Evolutionary conservation across 2,113 vertebrate genomes (phyloP), one percentile per base, ranked within the genome.

Genomic region (Sigmodon hispidus): DNA sequence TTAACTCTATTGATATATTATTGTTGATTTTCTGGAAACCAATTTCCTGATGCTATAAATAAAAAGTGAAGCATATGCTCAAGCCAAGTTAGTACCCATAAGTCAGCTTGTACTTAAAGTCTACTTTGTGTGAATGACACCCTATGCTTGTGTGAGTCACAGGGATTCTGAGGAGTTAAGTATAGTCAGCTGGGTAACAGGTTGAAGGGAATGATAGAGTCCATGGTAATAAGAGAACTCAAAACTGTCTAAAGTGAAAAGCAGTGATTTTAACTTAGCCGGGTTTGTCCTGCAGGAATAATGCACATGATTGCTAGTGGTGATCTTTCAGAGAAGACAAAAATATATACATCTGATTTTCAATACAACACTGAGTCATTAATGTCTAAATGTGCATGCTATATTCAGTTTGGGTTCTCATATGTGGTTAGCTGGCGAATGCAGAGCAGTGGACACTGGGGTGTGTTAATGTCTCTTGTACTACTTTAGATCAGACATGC

Each of bases 1-100:
- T 76, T 92, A 90, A 77, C 0, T 50, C 16, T 77, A 87, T 57
- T 61, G 24, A 65, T 87, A 79, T 52, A 55, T 80, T 83, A 88
- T 26, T 90, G 57, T 55, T 96, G 45, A 90, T 63, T 92, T 92
- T 96, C 79, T 72, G 55, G 55, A 94, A 92, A 67, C 10, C 15
- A 55, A 34, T 73, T 94, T 91, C 34, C 57, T 80, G 79, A 95
- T 57, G 65, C 15, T 50, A 45, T 61, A 77, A 84, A 55, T 89
- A 80, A 76, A 80, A 92, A 55, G 34, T 50, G 7, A 95, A 90
- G 48, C 4, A 73, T 87, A 24, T 40, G 0, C 4, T 93, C 69
- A 89, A 83, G 79, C 7, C 55, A 90, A 90, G 59, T 87, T 29
- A 89, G 65, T 76, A 19, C 72, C 72, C 85, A 10, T 40, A 80